Base-by-base conservation (phyloP, 1,140 invertebrate genomes). In the Drosophila sturtevanti region DNA sequence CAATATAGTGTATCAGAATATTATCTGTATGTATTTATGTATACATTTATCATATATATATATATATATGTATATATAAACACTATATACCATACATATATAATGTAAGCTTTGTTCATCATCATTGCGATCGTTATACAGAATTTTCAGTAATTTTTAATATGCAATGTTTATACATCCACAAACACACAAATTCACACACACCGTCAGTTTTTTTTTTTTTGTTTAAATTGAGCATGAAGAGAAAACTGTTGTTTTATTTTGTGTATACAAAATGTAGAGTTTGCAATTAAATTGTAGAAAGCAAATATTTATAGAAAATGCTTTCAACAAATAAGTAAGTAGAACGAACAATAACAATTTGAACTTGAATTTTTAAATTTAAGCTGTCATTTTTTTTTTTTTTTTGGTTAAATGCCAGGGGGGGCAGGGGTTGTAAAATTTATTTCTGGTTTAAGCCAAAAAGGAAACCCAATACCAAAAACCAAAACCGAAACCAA, bases 261-360 rank as follows among this genome's bases (percentile, higher is more conserved):
- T 16, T 9, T 9, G 14, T 44, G 14, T 31, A 31, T 31, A 31
- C 27, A 31, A 31, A 31, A 31, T 31, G 7, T 6, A 31, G 27
- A n/a, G n/a, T n/a, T 31, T 31, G 27, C 27, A 31, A 31, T 31
- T 31, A 31, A 6, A 31, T 31, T 24, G 24, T 41, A 12, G 11
- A 48, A 48, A 48, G 21, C 7, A 48, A 48, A 48, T 48, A 48
- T 48, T 48, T 48, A 48, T 48, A 48, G 41, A 48, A 24, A 48
- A 48, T 48, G 16, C 41, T 48, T 48, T 48, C 41, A 48, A 48
- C 16, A 4, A 14, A 9, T 48, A 21, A 21, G 27, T 12, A 11
- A 48, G 2, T 4, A 18, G 10, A 14, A 21, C 27, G 21, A 48
- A 41, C 38, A 41, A 41, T 5, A 41, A 41, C 37, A 44, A 48